Base-by-base conservation (phyloP, 2,888 invertebrate genomes). In the Pristionchus japonicus region DNA sequence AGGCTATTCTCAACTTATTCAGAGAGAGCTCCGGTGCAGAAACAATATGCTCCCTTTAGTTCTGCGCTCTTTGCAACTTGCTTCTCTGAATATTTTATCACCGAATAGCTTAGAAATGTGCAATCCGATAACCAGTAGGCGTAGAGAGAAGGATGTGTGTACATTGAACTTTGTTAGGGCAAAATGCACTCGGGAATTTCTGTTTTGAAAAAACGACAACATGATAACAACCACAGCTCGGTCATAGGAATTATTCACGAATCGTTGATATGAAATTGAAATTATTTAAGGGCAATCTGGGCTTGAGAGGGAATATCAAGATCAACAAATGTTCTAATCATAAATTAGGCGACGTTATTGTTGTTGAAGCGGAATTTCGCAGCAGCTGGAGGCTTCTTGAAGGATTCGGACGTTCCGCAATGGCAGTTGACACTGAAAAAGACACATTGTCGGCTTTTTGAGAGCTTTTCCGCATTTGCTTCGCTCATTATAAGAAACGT, bases 361-460 rank as follows among this genome's bases (percentile, higher is more conserved):
- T 67, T 67, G 47, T 77, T 77, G 77, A 43, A 43, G n/a, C 43
- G 43, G 77, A 77, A 77, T 43, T 77, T 77, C 9, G 43, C 43
- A 1, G 43, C 77, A 6, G 43, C 43, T 27, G 77, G 77, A 4
- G 40, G 77, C 13, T 77, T 77, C 77, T 77, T 77, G 77, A 77
- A 77, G 11, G 77, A 77, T 43, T 77, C 77, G 23, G 77, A 77
- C 1, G 77, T 47, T 17, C 77, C 77, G 77, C 77, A 77, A 23
- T 77, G 77, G n/a, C 77, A 77, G 27, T 43, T 47, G 77, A 77
- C 77, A 47, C 77, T 77, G 77, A 9, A 37, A 74, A 23, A 17
- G 27, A 57, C 3, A 20, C 6, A 52, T 23, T n/a, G 23, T 52
- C 17, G 3, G 9, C 23, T 57, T 52, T 57, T 74, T 40, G 23